Base-by-base conservation (phyloP, 1,140 invertebrate genomes). In the Scaptomyza hsui region DNA sequence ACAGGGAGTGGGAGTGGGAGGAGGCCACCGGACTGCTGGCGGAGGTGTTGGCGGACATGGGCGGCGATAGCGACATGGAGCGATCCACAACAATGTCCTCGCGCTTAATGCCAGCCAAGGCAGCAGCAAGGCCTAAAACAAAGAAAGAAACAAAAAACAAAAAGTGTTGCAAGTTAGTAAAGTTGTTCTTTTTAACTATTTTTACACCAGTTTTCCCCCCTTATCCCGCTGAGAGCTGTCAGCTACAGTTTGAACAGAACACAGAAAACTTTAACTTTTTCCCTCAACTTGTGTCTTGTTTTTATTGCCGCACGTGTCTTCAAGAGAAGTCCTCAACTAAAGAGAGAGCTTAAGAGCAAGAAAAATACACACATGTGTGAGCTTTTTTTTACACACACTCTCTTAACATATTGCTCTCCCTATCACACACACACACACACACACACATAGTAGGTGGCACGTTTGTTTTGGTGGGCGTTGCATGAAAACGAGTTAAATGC, bases 111-210 rank as follows among this genome's bases (percentile, higher is more conserved):
- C 88, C 48, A 82, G 93, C 61, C 90, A 93, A 57, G 75, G 78
- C 59, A 89, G 85, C 73, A 86, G 92, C 72, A 85, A 93, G 78
- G 90, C 91, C 93, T 93, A 77, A 4, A 91, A n/a, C n/a, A n/a
- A n/a, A n/a, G n/a, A n/a, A n/a, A n/a, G n/a, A n/a, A 78, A 15
- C 26, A 19, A 91, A 69, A 53, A 37, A 41, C 62, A 45, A 45
- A 67, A 35, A 60, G 32, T 49, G 21, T 44, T 42, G 37, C 21
- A 47, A 59, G 61, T 71, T 55, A 77, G 37, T 15, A 52, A 61
- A 26, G 35, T 62, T 47, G 35, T 21, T 3, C 3, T 24, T 37
- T 37, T n/a, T n/a, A n/a, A n/a, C n/a, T n/a, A n/a, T n/a, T n/a
- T n/a, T n/a, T n/a, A n/a, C 10, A 18, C 3, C 6, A 53, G n/a